Percentiles rank a stretch among this genome's conserved stretches.
Conservation (phyloP, 2,888 invertebrate species). For the Macrostomum cliftonense region DNA sequence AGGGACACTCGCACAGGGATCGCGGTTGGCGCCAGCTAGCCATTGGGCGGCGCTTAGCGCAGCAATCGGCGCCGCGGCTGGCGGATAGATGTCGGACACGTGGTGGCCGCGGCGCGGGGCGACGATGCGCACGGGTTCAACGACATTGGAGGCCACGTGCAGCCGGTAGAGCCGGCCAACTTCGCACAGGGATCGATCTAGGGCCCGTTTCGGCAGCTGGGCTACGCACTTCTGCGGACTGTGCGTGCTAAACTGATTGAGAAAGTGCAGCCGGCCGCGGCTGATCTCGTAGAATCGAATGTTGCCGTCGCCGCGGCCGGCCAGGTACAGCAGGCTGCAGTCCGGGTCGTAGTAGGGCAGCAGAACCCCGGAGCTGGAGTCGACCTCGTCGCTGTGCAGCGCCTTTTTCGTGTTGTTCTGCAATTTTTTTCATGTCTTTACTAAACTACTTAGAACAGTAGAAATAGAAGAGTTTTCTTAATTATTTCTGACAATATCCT, state of each 20-base stretch:
- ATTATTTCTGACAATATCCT: too few relatives aligned
- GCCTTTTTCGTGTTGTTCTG: slow-evolving; percentile 33
- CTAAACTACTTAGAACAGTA: too few relatives aligned
- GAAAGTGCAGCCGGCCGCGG: slow-evolving; percentile 78
- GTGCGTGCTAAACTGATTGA: slow-evolving; percentile 90
- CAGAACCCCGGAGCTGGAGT: slow-evolving; percentile 72
- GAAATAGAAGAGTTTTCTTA: too few relatives aligned
- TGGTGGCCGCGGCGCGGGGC: slow-evolving; percentile 51
- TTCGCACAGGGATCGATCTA: slow-evolving; percentile 80
- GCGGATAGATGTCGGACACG: slow-evolving; percentile 77
- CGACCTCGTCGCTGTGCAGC: slow-evolving; percentile 29
- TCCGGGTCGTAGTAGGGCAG: slow-evolving; percentile 89
- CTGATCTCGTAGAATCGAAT: slow-evolving; percentile 83
- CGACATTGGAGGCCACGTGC: slow-evolving; percentile 49
- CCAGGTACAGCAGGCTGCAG: slow-evolving; percentile 75
- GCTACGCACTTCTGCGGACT: slow-evolving; percentile 71
- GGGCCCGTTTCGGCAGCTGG: slow-evolving; percentile 43
- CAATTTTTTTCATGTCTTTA: too few relatives aligned
- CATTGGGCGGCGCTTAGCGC: slow-evolving; percentile 72
- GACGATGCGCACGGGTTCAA: slow-evolving; percentile 90
- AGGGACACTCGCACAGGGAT: slow-evolving; percentile 75
- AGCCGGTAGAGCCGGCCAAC: slow-evolving; percentile 82
- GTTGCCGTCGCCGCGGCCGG: slow-evolving; percentile 84
- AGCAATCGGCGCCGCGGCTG: slow-evolving; percentile 72
- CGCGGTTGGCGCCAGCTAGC: slow-evolving; percentile 63